Conservation (phyloP, 1,140 invertebrate genomes). For the Pygmarrhopalites habei region DNA sequence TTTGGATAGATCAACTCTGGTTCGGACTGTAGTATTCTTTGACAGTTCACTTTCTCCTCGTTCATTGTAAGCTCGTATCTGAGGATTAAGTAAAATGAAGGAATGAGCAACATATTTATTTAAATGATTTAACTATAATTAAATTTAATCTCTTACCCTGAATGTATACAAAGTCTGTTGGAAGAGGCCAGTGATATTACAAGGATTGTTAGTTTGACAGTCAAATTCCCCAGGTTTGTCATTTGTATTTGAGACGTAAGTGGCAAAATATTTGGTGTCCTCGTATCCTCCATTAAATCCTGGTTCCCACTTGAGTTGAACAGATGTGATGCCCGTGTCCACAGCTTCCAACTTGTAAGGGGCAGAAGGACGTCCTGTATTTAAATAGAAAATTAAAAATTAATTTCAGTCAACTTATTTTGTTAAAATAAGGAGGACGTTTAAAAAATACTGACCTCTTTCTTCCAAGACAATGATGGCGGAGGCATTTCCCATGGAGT, state of each 20-base stretch:
- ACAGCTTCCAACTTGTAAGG: slow-evolving; percentile 62
- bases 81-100: slow-evolving; percentile 22
- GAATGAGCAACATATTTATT: background rate
- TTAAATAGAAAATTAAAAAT: too few relatives aligned
- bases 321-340: slow-evolving; percentile 64
- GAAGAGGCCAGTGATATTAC: slow-evolving; percentile 72
- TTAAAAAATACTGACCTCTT: too few relatives aligned
- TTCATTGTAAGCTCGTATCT: slow-evolving; percentile 76
- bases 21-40: slow-evolving; percentile 66
- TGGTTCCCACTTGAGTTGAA: slow-evolving; percentile 71
- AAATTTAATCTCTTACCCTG: slow-evolving; percentile 49
- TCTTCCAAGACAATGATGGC: slow-evolving; percentile 65
- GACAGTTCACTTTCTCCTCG: slow-evolving; percentile 78
- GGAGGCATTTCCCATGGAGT: slow-evolving; percentile 59
- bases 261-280: slow-evolving; percentile 33
- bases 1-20: slow-evolving; percentile 62
- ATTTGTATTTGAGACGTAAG: slow-evolving; percentile 39
- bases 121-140: background rate
- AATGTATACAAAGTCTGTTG: slow-evolving; percentile 76
- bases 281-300: slow-evolving; percentile 68
- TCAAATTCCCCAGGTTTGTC: slow-evolving; percentile 59
- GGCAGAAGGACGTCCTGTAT: slow-evolving; percentile 72
- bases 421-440: too few relatives aligned
- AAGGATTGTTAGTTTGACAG: slow-evolving; percentile 74
- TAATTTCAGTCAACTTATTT: too few relatives aligned